A percentile compares a stretch with the other conserved stretches of the same genome.
phyloP scores from a whole-genome alignment of 2,888 invertebrate species.

The Bimastos eiseni region DNA sequence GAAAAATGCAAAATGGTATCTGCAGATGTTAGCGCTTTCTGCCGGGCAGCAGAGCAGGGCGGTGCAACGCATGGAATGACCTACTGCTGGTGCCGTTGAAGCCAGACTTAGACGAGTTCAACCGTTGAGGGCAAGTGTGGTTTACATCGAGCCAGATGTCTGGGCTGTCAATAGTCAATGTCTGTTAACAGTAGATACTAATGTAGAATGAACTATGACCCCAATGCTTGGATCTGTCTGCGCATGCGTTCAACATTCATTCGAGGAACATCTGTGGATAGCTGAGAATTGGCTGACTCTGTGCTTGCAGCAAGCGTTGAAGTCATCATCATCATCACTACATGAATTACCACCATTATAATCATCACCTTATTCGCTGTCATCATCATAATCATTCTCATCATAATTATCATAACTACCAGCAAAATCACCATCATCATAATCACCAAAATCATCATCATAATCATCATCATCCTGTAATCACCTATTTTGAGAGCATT shows the following conservation, averaged over 20 bases:
- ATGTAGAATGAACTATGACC: neutral
- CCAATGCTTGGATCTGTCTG: neutral
- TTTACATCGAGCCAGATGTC: neutral
- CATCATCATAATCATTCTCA: no score
- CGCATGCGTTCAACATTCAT: neutral
- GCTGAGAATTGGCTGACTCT: neutral
- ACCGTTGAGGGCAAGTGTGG: slow-evolving; percentile 13
- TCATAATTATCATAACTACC: no score
- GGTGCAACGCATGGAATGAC: neutral
- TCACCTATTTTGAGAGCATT: neutral
- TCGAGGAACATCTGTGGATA: neutral
- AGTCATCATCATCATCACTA: neutral
- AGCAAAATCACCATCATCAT: no score
- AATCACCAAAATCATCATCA: no score
- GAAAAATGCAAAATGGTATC: neutral
- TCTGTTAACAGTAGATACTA: neutral
- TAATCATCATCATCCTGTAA: neutral
- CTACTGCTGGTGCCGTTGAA: neutral
- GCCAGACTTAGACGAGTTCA: neutral
- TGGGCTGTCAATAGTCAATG: neutral
- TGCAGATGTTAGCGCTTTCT: neutral
- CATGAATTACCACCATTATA: no score
- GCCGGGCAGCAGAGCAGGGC: neutral
- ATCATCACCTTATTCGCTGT: no score
- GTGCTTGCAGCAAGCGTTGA: neutral